Percentiles rank a stretch among this genome's conserved stretches.
Conservation (phyloP, 2,888 invertebrate genomes). For the Thyatira batis region DNA sequence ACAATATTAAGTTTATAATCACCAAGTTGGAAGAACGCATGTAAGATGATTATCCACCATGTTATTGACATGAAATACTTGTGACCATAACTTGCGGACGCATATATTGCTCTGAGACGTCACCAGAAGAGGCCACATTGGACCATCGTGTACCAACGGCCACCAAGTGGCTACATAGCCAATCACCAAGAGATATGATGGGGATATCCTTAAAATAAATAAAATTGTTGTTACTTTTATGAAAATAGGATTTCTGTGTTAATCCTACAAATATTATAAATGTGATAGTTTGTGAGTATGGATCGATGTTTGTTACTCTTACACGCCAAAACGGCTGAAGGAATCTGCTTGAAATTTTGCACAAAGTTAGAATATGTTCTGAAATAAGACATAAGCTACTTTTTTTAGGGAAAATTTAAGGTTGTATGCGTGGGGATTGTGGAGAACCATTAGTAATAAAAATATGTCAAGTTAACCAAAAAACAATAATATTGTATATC, state of each 20-base stretch:
- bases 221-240: not conserved
- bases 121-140: slow-evolving; percentile 19
- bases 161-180: slow-evolving; percentile 28
- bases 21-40: slow-evolving; percentile 31
- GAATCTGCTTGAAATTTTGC: too few relatives aligned
- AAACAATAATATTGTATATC: not conserved
- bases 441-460: too few relatives aligned
- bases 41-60: slow-evolving; percentile 17
- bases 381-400: too few relatives aligned
- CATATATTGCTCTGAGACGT: slow-evolving; percentile 17
- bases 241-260: not conserved
- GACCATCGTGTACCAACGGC: slow-evolving; percentile 13
- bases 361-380: too few relatives aligned
- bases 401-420: too few relatives aligned
- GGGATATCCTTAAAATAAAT: slow-evolving; percentile 14
- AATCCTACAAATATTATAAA: not conserved
- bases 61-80: slow-evolving; percentile 27
- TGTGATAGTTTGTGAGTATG: not conserved
- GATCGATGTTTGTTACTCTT: too few relatives aligned
- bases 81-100: slow-evolving; percentile 29
- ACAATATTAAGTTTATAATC: not conserved
- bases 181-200: slow-evolving; percentile 16
- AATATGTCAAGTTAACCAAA: too few relatives aligned
- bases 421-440: too few relatives aligned
- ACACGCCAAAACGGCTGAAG: too few relatives aligned